Percentiles rank a stretch among this genome's conserved stretches.
Evolutionary conservation across 1,140 invertebrate species (phyloP).

Genomic region (Drosophila quadrilineata): DNA sequence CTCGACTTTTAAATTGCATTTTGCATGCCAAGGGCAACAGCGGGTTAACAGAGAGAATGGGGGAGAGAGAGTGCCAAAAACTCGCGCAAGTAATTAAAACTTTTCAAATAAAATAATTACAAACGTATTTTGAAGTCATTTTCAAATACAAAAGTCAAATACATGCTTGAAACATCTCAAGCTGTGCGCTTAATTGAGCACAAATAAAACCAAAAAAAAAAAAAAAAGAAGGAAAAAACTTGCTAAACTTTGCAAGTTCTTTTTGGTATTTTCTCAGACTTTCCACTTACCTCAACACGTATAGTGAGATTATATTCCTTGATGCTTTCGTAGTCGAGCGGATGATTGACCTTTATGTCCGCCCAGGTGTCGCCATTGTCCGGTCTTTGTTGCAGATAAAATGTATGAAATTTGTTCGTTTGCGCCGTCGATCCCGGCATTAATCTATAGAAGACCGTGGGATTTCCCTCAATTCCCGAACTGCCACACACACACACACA

Average conservation of each 20-base stretch:
- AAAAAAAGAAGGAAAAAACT: too few species aligned
- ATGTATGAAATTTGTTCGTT: conserved; percentile 97
- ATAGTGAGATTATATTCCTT: conserved; percentile 98
- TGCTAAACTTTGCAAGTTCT: conserved; percentile 40
- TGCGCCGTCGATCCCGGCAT: conserved; percentile 97
- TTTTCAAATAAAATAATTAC: conserved; percentile 79
- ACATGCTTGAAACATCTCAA: conserved; percentile 42
- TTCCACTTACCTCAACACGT: conserved; percentile 91
- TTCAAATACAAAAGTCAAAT: conserved; percentile 71
- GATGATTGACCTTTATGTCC: conserved; percentile 97
- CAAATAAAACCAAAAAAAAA: too few species aligned
- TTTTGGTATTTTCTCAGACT: not conserved
- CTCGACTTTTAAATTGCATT: conserved; percentile 16
- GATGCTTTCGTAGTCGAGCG: conserved; percentile 96
- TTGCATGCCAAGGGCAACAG: not conserved
- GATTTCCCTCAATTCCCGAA: conserved; percentile 97
- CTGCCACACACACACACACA: too few species aligned
- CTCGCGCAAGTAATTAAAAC: conserved; percentile 75
- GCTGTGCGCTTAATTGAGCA: conserved; percentile 56
- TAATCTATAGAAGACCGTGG: conserved; percentile 95
- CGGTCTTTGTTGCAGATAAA: conserved; percentile 95
- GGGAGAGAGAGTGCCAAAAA: not conserved
- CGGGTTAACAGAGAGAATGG: not conserved
- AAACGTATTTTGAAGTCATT: conserved; percentile 65
- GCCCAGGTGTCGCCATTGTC: conserved; percentile 96